These are phyloP conservation scores for Hemiscyllium ocellatum DNA, from an alignment of 2,113 vertebrate species.

Conservation along the genomic window DNA sequence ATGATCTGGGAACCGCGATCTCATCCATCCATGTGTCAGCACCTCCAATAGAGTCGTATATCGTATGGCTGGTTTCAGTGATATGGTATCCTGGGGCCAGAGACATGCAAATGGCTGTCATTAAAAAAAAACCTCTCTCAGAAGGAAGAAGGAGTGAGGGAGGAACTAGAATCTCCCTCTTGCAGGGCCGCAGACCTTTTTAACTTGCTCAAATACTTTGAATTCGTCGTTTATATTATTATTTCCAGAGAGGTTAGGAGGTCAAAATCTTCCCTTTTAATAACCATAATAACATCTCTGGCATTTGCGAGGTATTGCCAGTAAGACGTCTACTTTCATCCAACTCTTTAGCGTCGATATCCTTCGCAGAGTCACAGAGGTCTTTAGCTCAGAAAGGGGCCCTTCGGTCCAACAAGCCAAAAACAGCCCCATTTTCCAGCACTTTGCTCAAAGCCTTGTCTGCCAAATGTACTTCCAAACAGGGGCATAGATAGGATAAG, in stretches of 20 bases:
- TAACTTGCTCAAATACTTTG: not conserved
- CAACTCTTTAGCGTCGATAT: no score
- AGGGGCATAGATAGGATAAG: no score
- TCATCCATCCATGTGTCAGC: not conserved
- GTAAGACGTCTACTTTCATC: not conserved
- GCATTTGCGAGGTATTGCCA: not conserved
- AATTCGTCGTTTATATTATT: not conserved
- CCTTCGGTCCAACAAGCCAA: no score
- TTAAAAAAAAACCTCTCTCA: not conserved
- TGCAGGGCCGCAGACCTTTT: not conserved
- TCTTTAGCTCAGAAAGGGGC: no score
- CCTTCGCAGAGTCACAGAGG: no score
- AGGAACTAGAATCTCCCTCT: not conserved
- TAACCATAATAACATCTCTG: not conserved
- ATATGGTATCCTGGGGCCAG: not conserved
- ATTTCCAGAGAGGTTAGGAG: not conserved
- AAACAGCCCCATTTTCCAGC: no score
- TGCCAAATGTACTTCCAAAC: no score
- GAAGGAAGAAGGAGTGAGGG: not conserved
- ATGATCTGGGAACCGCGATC: not conserved
- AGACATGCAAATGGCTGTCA: not conserved
- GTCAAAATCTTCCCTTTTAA: not conserved
- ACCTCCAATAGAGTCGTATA: not conserved
- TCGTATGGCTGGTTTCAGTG: not conserved
- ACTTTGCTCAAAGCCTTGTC: no score